These are phyloP conservation scores for Pipistrellus pipistrellus DNA, from an alignment of 2,797 vertebrate species.

Conservation along the genomic window DNA sequence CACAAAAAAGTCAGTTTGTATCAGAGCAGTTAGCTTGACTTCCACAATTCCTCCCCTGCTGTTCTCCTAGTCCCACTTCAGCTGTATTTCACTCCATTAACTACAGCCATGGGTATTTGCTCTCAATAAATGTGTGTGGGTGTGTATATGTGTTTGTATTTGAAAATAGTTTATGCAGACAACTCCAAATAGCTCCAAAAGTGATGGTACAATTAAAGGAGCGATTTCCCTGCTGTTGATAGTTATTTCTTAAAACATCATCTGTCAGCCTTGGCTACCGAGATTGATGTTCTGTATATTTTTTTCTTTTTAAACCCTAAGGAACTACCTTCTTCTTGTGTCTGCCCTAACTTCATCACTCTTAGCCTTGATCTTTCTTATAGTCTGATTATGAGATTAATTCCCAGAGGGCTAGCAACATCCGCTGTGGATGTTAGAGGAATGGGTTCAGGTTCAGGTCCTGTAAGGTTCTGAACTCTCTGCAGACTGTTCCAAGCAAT, in stretches of 20 bases:
- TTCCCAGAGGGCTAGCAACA: slow-evolving; percentile 67
- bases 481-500: slow-evolving; percentile 69
- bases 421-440: slow-evolving; percentile 66
- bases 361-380: slow-evolving; percentile 65
- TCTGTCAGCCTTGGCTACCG: slow-evolving; percentile 66
- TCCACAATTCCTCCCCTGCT: slow-evolving; percentile 79
- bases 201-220: slow-evolving; percentile 78
- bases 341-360: slow-evolving; percentile 70
- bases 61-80: slow-evolving; percentile 73
- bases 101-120: slow-evolving; percentile 80
- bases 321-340: slow-evolving; percentile 68
- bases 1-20: slow-evolving; percentile 71
- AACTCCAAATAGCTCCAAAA: slow-evolving; percentile 76
- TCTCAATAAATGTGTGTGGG: slow-evolving; percentile 83
- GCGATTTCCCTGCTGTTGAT: slow-evolving; percentile 73
- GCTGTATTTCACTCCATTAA: slow-evolving; percentile 84
- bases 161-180: slow-evolving; percentile 74
- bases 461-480: slow-evolving; percentile 73
- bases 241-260: slow-evolving; percentile 74
- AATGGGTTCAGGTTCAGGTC: slow-evolving; percentile 61
- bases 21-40: slow-evolving; percentile 80
- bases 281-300: slow-evolving; percentile 78
- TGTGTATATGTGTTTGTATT: slow-evolving; percentile 76
- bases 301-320: slow-evolving; percentile 66
- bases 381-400: slow-evolving; percentile 74